phyloP scores from a whole-genome alignment of 1,140 invertebrate species.

The Drosophila carrolli region DNA sequence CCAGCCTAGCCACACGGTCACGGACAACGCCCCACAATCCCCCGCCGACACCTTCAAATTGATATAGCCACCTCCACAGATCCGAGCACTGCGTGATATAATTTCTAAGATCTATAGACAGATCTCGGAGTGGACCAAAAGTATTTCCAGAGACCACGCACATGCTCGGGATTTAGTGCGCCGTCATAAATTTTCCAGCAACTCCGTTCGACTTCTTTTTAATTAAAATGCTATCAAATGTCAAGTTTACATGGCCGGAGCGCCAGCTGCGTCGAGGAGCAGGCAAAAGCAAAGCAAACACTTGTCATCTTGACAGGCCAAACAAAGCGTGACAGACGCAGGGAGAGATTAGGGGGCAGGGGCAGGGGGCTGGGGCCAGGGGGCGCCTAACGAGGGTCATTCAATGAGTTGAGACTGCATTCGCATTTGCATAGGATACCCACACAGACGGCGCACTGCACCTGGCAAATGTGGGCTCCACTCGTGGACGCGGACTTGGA shows the following conservation, averaged over 20 bases:
- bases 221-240: conserved; percentile 84
- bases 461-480: conserved; percentile 67
- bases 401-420: conserved; percentile 59
- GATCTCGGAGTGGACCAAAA: conserved; percentile 44
- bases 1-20: conserved; percentile 75
- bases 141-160: conserved; percentile 61
- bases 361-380: conserved; percentile 9
- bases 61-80: conserved; percentile 24
- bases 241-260: conserved; percentile 75
- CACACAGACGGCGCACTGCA: conserved; percentile 30
- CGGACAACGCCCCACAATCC: conserved; percentile 50
- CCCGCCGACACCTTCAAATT: not conserved
- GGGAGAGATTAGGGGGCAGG: conserved; percentile 23
- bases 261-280: conserved; percentile 63
- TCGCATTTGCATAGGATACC: conserved; percentile 72
- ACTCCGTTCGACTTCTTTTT: conserved; percentile 70
- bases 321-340: conserved; percentile 81
- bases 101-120: conserved; percentile 67
- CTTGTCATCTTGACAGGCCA: conserved; percentile 82
- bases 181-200: conserved; percentile 69
- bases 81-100: conserved; percentile 68
- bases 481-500: conserved; percentile 64
- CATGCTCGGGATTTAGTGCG: conserved; percentile 55
- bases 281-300: conserved; percentile 73
- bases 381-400: conserved; percentile 77